Conservation (phyloP, 2,113 vertebrate species). For the Hylia prasina region DNA sequence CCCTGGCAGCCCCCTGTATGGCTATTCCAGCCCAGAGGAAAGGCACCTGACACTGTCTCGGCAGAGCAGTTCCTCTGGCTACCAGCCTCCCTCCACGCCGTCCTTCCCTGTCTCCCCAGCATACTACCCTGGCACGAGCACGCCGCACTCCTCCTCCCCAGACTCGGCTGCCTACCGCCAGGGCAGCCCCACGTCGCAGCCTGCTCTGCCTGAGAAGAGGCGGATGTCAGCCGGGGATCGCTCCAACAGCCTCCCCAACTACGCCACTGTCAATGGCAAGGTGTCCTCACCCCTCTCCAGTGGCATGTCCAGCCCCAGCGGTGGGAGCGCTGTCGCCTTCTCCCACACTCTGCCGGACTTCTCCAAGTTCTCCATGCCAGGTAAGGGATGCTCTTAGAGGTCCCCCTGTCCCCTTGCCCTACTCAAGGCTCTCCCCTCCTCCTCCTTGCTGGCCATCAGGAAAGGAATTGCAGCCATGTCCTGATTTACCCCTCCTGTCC, state of each 20-base stretch:
- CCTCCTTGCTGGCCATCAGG: accelerated
- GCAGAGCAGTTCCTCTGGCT: slow-evolving; percentile 93
- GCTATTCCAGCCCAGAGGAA: slow-evolving; percentile 87
- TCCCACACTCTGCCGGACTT: slow-evolving; percentile 94
- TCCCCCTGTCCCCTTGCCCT: accelerated
- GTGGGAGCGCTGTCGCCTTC: slow-evolving; percentile 77
- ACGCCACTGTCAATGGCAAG: slow-evolving; percentile 90
- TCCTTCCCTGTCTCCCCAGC: slow-evolving; percentile 89
- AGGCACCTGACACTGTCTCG: slow-evolving; percentile 84
- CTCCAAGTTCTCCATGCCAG: slow-evolving; percentile 91
- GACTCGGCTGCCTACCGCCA: slow-evolving; percentile 82
- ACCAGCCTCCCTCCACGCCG: slow-evolving; percentile 90
- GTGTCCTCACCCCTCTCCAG: slow-evolving; percentile 80
- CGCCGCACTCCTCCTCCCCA: slow-evolving; percentile 71
- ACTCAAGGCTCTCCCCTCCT: not conserved
- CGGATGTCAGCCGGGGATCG: slow-evolving; percentile 89
- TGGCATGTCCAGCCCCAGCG: slow-evolving; percentile 76
- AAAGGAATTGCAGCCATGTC: not conserved
- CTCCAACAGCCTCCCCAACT: slow-evolving; percentile 83
- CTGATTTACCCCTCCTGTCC: not conserved
- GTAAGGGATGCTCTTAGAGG: slow-evolving; percentile 59
- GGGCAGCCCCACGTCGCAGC: slow-evolving; percentile 79
- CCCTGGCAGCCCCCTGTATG: slow-evolving; percentile 85
- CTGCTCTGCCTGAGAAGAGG: slow-evolving; percentile 88
- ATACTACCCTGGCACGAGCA: slow-evolving; percentile 73